A percentile compares a stretch with the other conserved stretches of the same genome.
phyloP scores from a whole-genome alignment of 2,113 vertebrate genomes.

The Grus americana region DNA sequence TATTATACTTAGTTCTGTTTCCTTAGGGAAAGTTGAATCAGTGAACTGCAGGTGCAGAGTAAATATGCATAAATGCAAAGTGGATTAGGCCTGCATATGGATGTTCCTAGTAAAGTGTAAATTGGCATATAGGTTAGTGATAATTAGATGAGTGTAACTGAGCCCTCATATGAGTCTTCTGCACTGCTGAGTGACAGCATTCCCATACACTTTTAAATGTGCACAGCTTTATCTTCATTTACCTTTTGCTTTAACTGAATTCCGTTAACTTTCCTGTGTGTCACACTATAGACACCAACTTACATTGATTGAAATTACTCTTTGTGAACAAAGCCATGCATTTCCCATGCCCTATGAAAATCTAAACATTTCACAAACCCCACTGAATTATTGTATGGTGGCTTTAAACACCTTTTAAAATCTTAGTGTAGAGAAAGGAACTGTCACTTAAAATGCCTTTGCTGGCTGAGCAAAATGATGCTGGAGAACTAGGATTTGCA shows the following conservation, averaged over 20 bases:
- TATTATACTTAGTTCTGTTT: no score
- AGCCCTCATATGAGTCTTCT: not conserved
- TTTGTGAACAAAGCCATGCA: not conserved
- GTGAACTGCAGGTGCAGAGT: not conserved
- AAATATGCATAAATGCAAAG: not conserved
- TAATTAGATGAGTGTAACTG: not conserved
- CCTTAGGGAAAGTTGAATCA: not conserved
- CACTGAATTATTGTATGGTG: not conserved
- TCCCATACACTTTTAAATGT: not conserved
- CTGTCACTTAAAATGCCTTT: not conserved
- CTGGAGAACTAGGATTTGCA: not conserved
- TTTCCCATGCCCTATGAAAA: not conserved
- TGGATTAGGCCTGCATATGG: not conserved
- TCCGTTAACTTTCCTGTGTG: not conserved
- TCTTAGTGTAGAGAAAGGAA: not conserved
- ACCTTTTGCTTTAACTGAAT: not conserved
- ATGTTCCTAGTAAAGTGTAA: not conserved
- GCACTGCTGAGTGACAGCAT: not conserved
- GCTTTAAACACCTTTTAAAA: slow-evolving; percentile 18
- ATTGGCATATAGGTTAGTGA: not conserved
- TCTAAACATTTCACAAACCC: not conserved
- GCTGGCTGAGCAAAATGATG: not conserved
- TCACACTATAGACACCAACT: not conserved
- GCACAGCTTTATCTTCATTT: not conserved
- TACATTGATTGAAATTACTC: not conserved